phyloP scores from a whole-genome alignment of 2,888 invertebrate species.

The Parochlus steinenii region DNA sequence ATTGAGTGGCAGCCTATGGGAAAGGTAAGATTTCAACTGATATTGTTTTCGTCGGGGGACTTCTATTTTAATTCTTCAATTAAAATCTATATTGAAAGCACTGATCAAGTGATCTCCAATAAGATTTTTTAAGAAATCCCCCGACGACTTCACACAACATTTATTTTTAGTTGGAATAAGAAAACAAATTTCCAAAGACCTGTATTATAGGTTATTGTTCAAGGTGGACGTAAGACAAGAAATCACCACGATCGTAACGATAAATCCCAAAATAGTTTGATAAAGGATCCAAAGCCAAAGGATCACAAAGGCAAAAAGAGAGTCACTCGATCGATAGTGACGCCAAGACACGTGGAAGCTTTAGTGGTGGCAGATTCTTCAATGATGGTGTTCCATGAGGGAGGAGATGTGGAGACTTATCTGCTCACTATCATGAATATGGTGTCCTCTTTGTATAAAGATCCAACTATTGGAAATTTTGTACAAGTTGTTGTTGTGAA shows the following conservation, averaged over 20 bases:
- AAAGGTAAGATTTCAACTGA: conserved; percentile 24
- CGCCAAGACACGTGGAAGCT: conserved; percentile 65
- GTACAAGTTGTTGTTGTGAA: conserved; percentile 80
- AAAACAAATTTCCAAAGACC: conserved; percentile 12
- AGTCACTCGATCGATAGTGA: conserved; percentile 49
- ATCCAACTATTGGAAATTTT: conserved; percentile 78
- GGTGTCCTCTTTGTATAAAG: conserved; percentile 71
- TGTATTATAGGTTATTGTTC: conserved; percentile 25
- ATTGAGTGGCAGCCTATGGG: conserved; percentile 44
- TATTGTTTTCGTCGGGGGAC: too few species aligned
- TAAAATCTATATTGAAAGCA: neutral
- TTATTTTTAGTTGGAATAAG: too few species aligned
- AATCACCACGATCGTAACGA: conserved; percentile 14
- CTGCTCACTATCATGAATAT: conserved; percentile 86
- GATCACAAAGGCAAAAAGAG: conserved; percentile 25
- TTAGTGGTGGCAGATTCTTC: conserved; percentile 73
- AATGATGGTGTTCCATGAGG: conserved; percentile 72
- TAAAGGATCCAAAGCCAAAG: conserved; percentile 20
- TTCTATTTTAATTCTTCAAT: too few species aligned
- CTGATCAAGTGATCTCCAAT: neutral
- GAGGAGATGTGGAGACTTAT: conserved; percentile 68
- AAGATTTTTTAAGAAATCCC: neutral
- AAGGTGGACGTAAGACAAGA: conserved; percentile 28
- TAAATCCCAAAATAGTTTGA: conserved; percentile 3
- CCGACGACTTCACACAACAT: too few species aligned